Conservation (phyloP, 2,113 vertebrate species). For the Pseudorhombus dupliciocellatus region DNA sequence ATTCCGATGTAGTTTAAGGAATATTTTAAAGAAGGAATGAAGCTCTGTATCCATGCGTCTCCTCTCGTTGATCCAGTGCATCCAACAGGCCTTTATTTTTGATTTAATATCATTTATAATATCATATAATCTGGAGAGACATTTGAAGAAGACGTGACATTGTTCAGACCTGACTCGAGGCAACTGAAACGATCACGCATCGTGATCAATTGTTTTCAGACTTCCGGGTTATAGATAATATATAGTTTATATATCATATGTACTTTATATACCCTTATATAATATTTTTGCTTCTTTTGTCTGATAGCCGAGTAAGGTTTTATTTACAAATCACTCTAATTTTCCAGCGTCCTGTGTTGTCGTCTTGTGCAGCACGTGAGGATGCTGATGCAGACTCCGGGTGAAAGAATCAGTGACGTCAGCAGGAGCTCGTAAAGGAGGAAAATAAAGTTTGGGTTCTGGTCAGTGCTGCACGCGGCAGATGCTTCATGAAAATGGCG, state of each 20-base stretch:
- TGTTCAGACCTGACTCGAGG: background rate
- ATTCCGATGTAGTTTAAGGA: background rate
- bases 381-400: slow-evolving; percentile 30
- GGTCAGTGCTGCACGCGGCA: slow-evolving; percentile 41
- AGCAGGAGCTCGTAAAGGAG: background rate
- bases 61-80: background rate
- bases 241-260: background rate
- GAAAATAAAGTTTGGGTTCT: slow-evolving; percentile 33
- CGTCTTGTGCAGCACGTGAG: slow-evolving; percentile 14
- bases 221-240: background rate
- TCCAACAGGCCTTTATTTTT: background rate
- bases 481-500: slow-evolving; percentile 68
- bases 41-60: background rate
- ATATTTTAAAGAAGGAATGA: background rate
- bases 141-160: background rate
- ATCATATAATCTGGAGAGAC: background rate
- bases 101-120: background rate
- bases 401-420: slow-evolving; percentile 44
- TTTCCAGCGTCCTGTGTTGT: slow-evolving; percentile 12
- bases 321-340: background rate
- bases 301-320: background rate
- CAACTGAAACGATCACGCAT: background rate
- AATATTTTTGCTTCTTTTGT: no score
- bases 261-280: background rate
- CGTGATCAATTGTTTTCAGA: background rate